phyloP scores from a whole-genome alignment of 1,140 invertebrate species.

The Drosophila setifemur region DNA sequence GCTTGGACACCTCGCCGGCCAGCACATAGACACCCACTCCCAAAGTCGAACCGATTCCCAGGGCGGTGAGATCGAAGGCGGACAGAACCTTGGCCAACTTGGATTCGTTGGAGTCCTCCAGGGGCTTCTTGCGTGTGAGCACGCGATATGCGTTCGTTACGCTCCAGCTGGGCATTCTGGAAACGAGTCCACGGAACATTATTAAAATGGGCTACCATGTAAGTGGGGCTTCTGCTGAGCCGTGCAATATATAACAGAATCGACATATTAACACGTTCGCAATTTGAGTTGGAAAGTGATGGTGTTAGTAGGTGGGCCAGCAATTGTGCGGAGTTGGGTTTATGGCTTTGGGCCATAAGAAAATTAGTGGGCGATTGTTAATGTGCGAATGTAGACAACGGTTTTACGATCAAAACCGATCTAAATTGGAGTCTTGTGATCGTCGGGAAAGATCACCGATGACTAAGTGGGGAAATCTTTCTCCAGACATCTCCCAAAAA shows the following conservation, averaged over 20 bases:
- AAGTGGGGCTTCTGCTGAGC: slow-evolving; percentile 49
- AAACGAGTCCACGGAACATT: slow-evolving; percentile 27
- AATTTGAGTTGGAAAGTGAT: slow-evolving; percentile 38
- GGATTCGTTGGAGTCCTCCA: slow-evolving; percentile 82
- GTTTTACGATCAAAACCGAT: slow-evolving; percentile 35
- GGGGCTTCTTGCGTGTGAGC: slow-evolving; percentile 71
- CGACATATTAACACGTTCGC: slow-evolving; percentile 66
- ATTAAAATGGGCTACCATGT: slow-evolving; percentile 3
- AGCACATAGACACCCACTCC: slow-evolving; percentile 97
- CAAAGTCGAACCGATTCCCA: slow-evolving; percentile 94
- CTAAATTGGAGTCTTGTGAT: slow-evolving; percentile 62
- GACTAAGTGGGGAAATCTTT: slow-evolving; percentile 28
- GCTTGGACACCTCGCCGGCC: slow-evolving; percentile 93
- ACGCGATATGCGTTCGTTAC: slow-evolving; percentile 65
- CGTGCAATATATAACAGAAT: slow-evolving; percentile 48
- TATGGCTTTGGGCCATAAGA: slow-evolving; percentile 36
- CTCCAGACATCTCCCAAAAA: background rate
- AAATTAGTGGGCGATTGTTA: slow-evolving; percentile 67
- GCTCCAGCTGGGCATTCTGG: slow-evolving; percentile 72
- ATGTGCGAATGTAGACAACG: slow-evolving; percentile 55
- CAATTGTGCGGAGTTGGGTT: slow-evolving; percentile 37
- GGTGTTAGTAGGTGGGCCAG: slow-evolving; percentile 7
- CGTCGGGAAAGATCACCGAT: slow-evolving; percentile 12
- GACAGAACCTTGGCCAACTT: slow-evolving; percentile 90
- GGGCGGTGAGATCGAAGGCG: slow-evolving; percentile 89